These are phyloP conservation scores for Clarias batrachus DNA, from an alignment of 2,113 vertebrate species.

Conservation along the genomic window DNA sequence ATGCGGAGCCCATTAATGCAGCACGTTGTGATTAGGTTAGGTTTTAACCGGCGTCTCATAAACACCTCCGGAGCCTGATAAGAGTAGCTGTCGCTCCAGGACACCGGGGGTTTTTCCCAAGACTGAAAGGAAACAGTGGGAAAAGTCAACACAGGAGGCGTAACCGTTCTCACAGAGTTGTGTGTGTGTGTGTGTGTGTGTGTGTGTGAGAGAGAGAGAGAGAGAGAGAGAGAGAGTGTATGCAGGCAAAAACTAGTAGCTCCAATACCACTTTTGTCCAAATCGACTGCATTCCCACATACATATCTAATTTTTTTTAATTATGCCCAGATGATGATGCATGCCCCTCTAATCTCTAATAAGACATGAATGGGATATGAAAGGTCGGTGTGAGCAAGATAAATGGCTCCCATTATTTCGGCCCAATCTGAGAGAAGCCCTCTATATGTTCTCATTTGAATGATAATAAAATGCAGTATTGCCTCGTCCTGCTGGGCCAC, in stretches of 20 bases:
- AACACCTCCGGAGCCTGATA: conserved; percentile 59
- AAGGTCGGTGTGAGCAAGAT: conserved; percentile 88
- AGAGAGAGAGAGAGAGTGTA: background rate
- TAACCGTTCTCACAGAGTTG: conserved; percentile 12
- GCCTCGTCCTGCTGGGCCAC: conserved; percentile 71
- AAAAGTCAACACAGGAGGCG: conserved; percentile 59
- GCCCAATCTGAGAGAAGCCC: conserved; percentile 85
- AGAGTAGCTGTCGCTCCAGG: conserved; percentile 50
- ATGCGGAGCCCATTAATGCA: conserved; percentile 62
- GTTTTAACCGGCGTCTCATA: conserved; percentile 61
- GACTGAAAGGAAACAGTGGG: conserved; percentile 43
- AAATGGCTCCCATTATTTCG: conserved; percentile 90
- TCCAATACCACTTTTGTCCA: conserved; percentile 12
- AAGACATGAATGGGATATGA: conserved; percentile 88
- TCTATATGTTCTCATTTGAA: conserved; percentile 86
- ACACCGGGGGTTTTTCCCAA: conserved; percentile 18
- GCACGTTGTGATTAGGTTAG: conserved; percentile 60
- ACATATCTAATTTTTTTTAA: conserved; percentile 70
- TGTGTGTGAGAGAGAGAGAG: background rate
- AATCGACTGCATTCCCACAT: conserved; percentile 26
- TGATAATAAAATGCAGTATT: conserved; percentile 83
- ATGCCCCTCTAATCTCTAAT: conserved; percentile 85
- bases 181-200: too few relatives aligned
- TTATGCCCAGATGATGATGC: conserved; percentile 87
- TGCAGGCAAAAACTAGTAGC: conserved; percentile 5